Evolutionary conservation across 2,888 invertebrate genomes (phyloP).

Genomic region (Metalampra italica): DNA sequence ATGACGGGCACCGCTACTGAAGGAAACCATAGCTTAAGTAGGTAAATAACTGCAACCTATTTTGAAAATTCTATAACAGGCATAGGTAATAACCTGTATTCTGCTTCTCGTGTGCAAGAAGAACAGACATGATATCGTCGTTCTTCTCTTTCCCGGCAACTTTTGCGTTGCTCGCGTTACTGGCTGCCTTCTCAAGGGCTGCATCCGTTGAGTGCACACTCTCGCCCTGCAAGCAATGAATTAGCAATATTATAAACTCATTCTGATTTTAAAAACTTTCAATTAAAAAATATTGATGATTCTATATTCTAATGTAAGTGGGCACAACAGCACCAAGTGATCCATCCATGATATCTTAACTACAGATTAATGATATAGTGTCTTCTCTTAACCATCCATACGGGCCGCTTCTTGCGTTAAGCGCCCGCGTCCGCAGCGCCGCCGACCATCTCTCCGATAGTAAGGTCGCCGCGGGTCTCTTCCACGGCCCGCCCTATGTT

Average conservation of each 20-base stretch:
- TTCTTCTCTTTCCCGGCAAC: slow-evolving; percentile 79
- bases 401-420: slow-evolving; percentile 91
- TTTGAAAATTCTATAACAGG: too few relatives aligned
- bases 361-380: too few relatives aligned
- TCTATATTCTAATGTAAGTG: too few relatives aligned
- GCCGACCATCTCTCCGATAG: slow-evolving; percentile 84
- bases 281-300: too few relatives aligned
- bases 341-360: too few relatives aligned
- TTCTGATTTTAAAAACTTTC: too few relatives aligned
- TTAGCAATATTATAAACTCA: too few relatives aligned
- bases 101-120: slow-evolving; percentile 93
- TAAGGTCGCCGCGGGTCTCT: slow-evolving; percentile 93
- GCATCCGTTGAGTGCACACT: slow-evolving; percentile 70
- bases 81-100: slow-evolving; percentile 56
- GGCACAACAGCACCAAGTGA: too few relatives aligned
- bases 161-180: slow-evolving; percentile 61
- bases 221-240: slow-evolving; percentile 46
- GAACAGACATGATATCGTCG: slow-evolving; percentile 95
- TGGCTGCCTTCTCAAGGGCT: slow-evolving; percentile 77
- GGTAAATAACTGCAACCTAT: too few relatives aligned
- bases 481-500: slow-evolving; percentile 86
- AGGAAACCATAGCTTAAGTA: too few relatives aligned
- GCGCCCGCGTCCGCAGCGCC: slow-evolving; percentile 73
- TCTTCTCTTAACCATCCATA: slow-evolving; percentile 98
- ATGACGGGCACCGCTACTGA: too few relatives aligned